Conservation (phyloP, 2,888 invertebrate species). For the Margaritifera margaritifera region DNA sequence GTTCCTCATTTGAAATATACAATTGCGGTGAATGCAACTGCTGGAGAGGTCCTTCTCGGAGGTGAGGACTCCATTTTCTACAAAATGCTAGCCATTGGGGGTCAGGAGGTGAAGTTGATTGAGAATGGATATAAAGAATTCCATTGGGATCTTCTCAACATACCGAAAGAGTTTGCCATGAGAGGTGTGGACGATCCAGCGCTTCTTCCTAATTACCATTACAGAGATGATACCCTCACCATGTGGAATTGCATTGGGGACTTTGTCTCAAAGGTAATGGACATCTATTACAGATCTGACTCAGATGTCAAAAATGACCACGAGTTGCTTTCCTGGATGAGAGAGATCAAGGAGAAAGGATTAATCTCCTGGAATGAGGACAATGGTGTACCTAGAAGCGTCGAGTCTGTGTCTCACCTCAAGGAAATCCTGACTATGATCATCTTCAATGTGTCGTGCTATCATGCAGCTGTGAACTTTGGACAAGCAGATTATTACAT, state of each 20-base stretch:
- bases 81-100: constrained; percentile 22
- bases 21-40: constrained; percentile 28
- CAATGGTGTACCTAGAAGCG: too few species aligned
- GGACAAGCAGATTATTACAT: constrained; percentile 35
- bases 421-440: too few species aligned
- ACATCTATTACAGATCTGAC: constrained; percentile 28
- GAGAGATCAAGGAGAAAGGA: constrained; percentile 28
- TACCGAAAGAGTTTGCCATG: constrained; percentile 18
- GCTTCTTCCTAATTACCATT: constrained; percentile 30
- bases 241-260: constrained; percentile 24
- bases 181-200: constrained; percentile 27
- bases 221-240: constrained; percentile 32
- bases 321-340: constrained; percentile 26
- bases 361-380: too few species aligned
- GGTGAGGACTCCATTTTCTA: constrained; percentile 30
- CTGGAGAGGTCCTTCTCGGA: constrained; percentile 23
- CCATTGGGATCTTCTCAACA: constrained; percentile 18
- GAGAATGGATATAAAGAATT: constrained; percentile 22
- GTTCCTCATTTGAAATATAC: constrained; percentile 27
- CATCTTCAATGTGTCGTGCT: constrained; percentile 30
- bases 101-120: constrained; percentile 11
- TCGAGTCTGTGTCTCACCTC: too few species aligned
- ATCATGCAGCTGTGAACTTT: constrained; percentile 35
- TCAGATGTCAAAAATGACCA: constrained; percentile 20
- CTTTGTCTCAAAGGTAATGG: constrained; percentile 22